Percentiles rank a stretch among this genome's conserved stretches.
Conservation (phyloP, 1,140 invertebrate genomes). For the Brachionus asplanchnoidis region DNA sequence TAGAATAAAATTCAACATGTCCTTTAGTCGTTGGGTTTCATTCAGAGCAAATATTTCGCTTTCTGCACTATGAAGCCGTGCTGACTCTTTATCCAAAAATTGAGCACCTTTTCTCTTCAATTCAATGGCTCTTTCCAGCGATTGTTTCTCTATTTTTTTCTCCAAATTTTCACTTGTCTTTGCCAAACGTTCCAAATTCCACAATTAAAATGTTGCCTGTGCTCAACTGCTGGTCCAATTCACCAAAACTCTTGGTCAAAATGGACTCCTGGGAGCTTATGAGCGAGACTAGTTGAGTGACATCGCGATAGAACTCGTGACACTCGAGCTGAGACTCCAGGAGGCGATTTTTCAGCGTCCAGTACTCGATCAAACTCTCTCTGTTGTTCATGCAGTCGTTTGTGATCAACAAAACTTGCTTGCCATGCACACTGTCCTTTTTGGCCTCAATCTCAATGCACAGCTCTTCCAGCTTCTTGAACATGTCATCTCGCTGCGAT, state of each 20-base stretch:
- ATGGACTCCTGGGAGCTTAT: background rate
- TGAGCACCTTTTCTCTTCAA: background rate
- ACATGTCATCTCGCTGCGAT: constrained; percentile 21
- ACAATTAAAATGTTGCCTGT: background rate
- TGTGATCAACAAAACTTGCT: background rate
- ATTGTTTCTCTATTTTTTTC: constrained; percentile 22
- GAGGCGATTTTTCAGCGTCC: background rate
- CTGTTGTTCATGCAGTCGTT: background rate
- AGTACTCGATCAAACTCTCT: background rate
- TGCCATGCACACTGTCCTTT: background rate
- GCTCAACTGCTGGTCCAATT: constrained; percentile 3
- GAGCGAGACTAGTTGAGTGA: background rate
- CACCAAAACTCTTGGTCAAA: background rate
- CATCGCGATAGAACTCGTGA: constrained; percentile 22
- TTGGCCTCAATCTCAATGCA: background rate
- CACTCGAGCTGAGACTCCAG: constrained; percentile 11
- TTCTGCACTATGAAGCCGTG: background rate
- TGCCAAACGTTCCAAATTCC: background rate
- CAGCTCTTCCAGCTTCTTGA: background rate
- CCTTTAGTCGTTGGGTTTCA: background rate
- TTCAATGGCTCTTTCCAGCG: background rate
- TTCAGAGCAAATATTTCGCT: background rate
- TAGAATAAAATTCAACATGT: background rate
- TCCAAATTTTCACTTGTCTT: constrained; percentile 17
- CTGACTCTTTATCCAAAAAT: background rate